Evolutionary conservation across 2,113 vertebrate genomes (phyloP).

Genomic region (Oostethus manadensis): DNA sequence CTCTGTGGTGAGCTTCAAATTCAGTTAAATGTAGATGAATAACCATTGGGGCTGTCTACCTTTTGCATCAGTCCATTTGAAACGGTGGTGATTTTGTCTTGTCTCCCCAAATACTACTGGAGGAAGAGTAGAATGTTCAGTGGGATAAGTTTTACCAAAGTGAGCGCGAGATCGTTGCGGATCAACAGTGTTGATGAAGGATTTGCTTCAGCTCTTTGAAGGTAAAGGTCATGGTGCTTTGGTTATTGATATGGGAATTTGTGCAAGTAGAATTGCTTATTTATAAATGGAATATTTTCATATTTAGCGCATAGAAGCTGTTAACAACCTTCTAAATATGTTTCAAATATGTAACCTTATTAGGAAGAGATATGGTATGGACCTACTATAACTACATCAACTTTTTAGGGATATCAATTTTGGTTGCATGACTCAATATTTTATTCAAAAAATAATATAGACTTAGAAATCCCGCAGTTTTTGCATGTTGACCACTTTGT

Average conservation of each 20-base stretch:
- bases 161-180: conserved; percentile 50
- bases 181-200: conserved; percentile 57
- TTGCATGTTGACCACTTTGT: too few relatives aligned
- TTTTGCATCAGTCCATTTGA: neutral
- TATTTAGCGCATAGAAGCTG: too few relatives aligned
- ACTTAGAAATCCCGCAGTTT: too few relatives aligned
- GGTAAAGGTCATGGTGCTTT: conserved; percentile 32
- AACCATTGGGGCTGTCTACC: neutral
- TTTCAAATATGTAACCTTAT: too few relatives aligned
- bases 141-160: conserved; percentile 39
- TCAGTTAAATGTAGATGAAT: neutral
- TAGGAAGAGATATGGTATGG: too few relatives aligned
- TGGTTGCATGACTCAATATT: too few relatives aligned
- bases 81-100: neutral
- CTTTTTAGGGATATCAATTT: too few relatives aligned
- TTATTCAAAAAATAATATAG: too few relatives aligned
- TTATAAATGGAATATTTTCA: too few relatives aligned
- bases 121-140: conserved; percentile 35
- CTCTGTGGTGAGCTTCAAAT: conserved; percentile 70
- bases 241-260: neutral
- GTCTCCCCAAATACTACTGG: conserved; percentile 62
- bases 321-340: too few relatives aligned
- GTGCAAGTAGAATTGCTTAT: too few relatives aligned
- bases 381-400: too few relatives aligned
- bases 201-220: conserved; percentile 56